Evolutionary conservation across 2,888 invertebrate genomes (phyloP).

Genomic region (Drosophila hamatofila): DNA sequence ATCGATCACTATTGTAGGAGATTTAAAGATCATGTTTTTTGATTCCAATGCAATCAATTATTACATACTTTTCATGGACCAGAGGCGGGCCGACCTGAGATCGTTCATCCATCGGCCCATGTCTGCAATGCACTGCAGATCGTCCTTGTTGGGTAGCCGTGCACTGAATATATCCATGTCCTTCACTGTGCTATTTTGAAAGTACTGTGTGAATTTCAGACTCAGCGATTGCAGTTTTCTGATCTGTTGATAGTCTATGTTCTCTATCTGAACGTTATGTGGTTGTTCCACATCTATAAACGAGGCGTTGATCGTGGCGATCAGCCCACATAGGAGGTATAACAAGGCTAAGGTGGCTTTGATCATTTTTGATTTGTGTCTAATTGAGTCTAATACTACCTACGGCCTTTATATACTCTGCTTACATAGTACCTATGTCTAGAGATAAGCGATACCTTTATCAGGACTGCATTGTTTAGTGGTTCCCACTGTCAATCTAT

Average conservation of each 20-base stretch:
- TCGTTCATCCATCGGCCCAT: constrained; percentile 33
- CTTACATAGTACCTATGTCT: neutral
- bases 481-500: constrained; percentile 1
- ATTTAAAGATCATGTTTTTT: neutral
- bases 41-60: neutral
- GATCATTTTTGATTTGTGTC: constrained; percentile 31
- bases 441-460: constrained; percentile 23
- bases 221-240: constrained; percentile 24
- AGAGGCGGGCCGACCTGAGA: constrained; percentile 11
- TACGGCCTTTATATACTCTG: constrained; percentile 8
- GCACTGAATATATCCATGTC: constrained; percentile 8
- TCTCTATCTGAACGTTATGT: neutral
- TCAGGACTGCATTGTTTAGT: neutral
- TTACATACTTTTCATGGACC: constrained; percentile 42
- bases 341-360: constrained; percentile 7
- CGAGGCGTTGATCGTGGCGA: constrained; percentile 5
- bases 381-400: neutral
- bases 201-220: constrained; percentile 24
- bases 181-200: constrained; percentile 25
- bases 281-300: neutral
- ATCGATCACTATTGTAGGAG: constrained; percentile 82
- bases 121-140: constrained; percentile 46
- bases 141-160: constrained; percentile 23
- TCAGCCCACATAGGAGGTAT: neutral
- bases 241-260: constrained; percentile 16